Evolutionary conservation across 2,113 vertebrate species (phyloP), one percentile per base, ranked within the genome.

Genomic region (Atherinomorus stipes): DNA sequence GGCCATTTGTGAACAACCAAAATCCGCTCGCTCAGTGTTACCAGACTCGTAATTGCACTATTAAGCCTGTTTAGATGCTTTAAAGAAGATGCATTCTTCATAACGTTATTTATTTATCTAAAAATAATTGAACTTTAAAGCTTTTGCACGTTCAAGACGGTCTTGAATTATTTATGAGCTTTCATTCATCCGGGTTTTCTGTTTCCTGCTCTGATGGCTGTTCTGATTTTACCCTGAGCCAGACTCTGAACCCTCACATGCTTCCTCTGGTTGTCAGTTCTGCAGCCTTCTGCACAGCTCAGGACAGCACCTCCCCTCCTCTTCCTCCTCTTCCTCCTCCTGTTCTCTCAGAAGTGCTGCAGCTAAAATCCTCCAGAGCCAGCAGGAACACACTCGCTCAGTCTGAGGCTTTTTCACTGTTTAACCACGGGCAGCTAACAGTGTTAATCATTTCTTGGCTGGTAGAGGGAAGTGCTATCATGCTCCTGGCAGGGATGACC

Each of bases 361-460:
- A 81, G 74, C 79, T 84, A 22, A 78, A 78, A 78, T 70, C 58
- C 69, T 70, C 64, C 45, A 58, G 69, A 66, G 76, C 58, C 67
- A 71, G 56, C 47, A 49, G 71, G 50, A 79, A 58, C 61, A 56
- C 57, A 69, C 61, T 26, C 51, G 1, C 56, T 47, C 50, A 1
- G 34, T 54, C 59, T 45, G 19, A 47, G 44, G 52, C 57, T 65
- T 68, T 25, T 34, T 64, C 63, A 66, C 63, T 50, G 47, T 85
- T 75, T 81, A 80, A 84, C 81, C 76, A 66, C 65, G 64, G 73
- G 83, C 76, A 85, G 81, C 88, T 83, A 68, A 64, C 72, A 23
- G 38, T 51, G 74, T 86, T 81, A 85, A 83, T 81, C 66, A 82
- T 86, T 86, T 82, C 72, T 74, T 59, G 54, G 77, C 64, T 64